A percentile compares a stretch with the other conserved stretches of the same genome.
These are phyloP conservation scores for Rhabditophanes sp. DNA, from an alignment of 2,888 invertebrate species.

Conservation along the genomic window DNA sequence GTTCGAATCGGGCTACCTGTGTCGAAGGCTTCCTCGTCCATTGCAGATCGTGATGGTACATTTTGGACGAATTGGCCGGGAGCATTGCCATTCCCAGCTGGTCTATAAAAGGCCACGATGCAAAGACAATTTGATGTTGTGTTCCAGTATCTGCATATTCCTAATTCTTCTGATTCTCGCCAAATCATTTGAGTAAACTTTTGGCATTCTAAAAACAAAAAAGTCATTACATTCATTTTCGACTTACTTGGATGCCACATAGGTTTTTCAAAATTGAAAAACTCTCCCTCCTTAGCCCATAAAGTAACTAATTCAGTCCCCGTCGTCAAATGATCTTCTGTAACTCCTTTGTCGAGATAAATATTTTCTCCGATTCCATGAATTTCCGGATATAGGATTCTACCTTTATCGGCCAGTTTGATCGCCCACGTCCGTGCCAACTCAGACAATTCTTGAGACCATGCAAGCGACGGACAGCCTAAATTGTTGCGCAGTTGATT, in stretches of 20 bases:
- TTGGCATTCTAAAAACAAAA: conserved; percentile 29
- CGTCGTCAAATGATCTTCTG: conserved; percentile 37
- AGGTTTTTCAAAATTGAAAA: conserved; percentile 37
- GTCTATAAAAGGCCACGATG: conserved; percentile 41
- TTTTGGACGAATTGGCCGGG: too few relatives aligned
- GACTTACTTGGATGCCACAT: conserved; percentile 33
- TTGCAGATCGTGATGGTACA: too few relatives aligned
- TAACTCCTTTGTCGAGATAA: conserved; percentile 20
- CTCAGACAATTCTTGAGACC: conserved; percentile 41
- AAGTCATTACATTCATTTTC: not conserved
- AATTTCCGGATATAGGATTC: conserved; percentile 38
- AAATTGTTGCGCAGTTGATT: conserved; percentile 24
- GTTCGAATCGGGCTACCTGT: too few relatives aligned
- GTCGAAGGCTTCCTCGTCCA: too few relatives aligned
- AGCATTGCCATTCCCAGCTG: conserved; percentile 39
- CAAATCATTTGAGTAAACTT: conserved; percentile 43
- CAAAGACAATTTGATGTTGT: conserved; percentile 37
- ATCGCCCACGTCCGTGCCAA: conserved; percentile 41
- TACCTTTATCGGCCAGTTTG: conserved; percentile 36
- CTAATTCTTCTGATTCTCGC: conserved; percentile 31
- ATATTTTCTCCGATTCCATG: conserved; percentile 42
- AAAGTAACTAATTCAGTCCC: conserved; percentile 33
- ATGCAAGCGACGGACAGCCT: conserved; percentile 26
- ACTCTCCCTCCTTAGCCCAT: conserved; percentile 35
- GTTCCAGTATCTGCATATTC: conserved; percentile 35